A percentile compares a stretch with the other conserved stretches of the same genome.
phyloP scores from a whole-genome alignment of 2,113 vertebrate species.

The Gasterosteus nipponicus region DNA sequence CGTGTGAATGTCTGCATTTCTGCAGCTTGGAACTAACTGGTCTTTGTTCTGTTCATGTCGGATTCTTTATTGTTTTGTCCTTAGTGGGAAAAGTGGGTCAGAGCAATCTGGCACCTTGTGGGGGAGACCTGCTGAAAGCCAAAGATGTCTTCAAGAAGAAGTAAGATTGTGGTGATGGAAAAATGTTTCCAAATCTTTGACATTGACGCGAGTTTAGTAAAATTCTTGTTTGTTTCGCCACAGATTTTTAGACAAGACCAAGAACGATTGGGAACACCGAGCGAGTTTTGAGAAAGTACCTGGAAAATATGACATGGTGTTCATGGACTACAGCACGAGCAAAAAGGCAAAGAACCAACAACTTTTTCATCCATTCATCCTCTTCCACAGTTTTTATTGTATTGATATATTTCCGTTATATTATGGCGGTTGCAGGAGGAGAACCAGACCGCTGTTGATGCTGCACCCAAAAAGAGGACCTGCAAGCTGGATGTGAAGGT shows the following conservation, averaged over 20 bases:
- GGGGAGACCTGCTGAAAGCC: conserved; percentile 84
- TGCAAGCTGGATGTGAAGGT: conserved; percentile 82
- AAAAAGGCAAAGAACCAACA: conserved; percentile 57
- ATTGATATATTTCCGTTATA: no score
- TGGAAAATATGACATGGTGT: conserved; percentile 90
- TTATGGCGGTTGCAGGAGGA: conserved; percentile 54
- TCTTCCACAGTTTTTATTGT: neutral
- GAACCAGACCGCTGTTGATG: conserved; percentile 16
- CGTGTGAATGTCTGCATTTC: neutral
- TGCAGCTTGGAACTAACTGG: neutral
- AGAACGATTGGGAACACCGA: conserved; percentile 87
- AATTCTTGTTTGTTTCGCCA: conserved; percentile 10
- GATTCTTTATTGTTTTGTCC: conserved; percentile 28
- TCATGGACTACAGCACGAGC: conserved; percentile 84
- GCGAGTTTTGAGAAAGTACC: conserved; percentile 84
- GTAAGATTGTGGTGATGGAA: conserved; percentile 64
- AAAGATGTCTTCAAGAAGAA: conserved; percentile 90
- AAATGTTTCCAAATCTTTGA: accelerated
- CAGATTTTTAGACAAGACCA: conserved; percentile 92
- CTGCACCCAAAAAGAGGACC: conserved; percentile 56
- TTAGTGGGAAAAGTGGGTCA: conserved; percentile 90
- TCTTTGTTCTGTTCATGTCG: neutral
- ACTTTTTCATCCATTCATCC: neutral
- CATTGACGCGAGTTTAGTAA: neutral
- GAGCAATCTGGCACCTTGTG: conserved; percentile 80